These are phyloP conservation scores for Meteorus sp. DNA, from an alignment of 1,140 invertebrate species.

Conservation along the genomic window DNA sequence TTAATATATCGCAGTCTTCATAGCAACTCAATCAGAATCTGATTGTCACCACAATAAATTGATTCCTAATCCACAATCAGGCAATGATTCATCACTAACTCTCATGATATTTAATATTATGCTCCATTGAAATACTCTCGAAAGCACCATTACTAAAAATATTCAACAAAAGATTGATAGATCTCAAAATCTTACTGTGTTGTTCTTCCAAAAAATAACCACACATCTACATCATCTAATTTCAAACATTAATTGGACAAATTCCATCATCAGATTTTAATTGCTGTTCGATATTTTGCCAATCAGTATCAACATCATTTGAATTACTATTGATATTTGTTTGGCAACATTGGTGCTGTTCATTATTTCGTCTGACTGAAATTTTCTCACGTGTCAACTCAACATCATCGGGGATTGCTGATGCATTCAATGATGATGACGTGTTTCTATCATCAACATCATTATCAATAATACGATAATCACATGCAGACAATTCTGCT, in stretches of 20 bases:
- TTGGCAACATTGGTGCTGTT: constrained; percentile 45
- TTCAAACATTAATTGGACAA: constrained; percentile 52
- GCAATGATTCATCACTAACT: too few species aligned
- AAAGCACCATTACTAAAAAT: too few species aligned
- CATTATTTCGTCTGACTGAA: constrained; percentile 33
- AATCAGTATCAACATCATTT: constrained; percentile 43
- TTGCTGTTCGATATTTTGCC: constrained; percentile 45
- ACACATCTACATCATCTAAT: too few species aligned
- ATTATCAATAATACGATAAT: constrained; percentile 26
- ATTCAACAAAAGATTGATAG: background rate
- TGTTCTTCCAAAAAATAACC: too few species aligned
- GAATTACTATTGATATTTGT: too few species aligned
- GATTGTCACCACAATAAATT: too few species aligned
- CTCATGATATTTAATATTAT: too few species aligned
- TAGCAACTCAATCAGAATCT: too few species aligned
- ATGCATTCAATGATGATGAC: background rate
- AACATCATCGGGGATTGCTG: background rate
- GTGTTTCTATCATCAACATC: constrained; percentile 41
- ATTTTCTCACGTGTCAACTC: constrained; percentile 30
- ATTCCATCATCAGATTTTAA: constrained; percentile 45
- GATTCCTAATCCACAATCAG: too few species aligned
- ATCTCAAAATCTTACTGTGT: background rate
- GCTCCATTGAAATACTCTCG: too few species aligned
- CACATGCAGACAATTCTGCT: constrained; percentile 3
- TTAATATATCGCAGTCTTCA: too few species aligned